Conservation (phyloP, 2,113 vertebrate species). For the Aviceda subcristata region DNA sequence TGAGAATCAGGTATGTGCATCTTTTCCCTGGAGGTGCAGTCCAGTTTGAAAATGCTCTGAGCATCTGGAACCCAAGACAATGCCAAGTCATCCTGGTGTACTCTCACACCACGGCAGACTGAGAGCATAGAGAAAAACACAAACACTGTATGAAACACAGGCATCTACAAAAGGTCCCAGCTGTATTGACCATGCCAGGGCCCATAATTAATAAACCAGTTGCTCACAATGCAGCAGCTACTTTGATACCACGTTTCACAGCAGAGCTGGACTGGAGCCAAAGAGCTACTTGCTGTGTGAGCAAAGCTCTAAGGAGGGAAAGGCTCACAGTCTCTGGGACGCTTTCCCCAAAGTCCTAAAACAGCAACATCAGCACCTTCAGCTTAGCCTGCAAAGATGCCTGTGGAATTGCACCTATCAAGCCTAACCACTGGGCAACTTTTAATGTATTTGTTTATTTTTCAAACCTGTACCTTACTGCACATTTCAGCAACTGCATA, state of each 20-base stretch:
- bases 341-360: neutral
- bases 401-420: neutral
- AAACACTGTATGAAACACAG: fast-evolving
- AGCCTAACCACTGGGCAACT: neutral
- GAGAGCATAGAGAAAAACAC: neutral
- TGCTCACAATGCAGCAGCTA: neutral
- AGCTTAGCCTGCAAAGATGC: neutral
- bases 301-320: neutral
- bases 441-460: neutral
- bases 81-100: neutral
- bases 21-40: neutral
- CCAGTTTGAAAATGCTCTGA: neutral
- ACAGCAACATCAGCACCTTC: neutral
- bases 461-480: fast-evolving
- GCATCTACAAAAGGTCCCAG: neutral
- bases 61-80: neutral
- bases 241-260: neutral
- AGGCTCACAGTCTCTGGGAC: neutral
- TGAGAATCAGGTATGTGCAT: neutral
- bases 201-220: neutral
- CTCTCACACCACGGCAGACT: neutral
- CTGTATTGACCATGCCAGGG: neutral
- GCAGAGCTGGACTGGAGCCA: neutral
- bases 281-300: neutral
- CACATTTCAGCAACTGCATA: neutral